Evolutionary conservation across 2,888 invertebrate species (phyloP), one percentile per base, ranked within the genome.

Genomic region (Eledone cirrhosa): DNA sequence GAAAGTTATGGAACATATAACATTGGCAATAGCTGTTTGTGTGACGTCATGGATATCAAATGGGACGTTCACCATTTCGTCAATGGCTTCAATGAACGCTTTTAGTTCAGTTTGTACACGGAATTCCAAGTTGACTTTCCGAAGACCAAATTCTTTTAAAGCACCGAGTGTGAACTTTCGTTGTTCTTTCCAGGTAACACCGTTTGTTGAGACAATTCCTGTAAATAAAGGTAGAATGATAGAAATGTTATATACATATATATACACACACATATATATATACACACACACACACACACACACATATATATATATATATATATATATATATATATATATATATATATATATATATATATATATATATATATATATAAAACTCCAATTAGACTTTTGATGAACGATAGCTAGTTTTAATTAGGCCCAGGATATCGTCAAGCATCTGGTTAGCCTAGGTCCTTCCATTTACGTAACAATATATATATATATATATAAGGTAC

Each of bases 121-220:
- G 7, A 79, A 80, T 78, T 84, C 82, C 27, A 86, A 81, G 22
- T 80, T 79, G 8, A 79, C 67, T 63, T 82, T 82, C 19, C 86
- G 84, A 77, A 85, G 82, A 19, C 84, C 84, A 59, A 86, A 81
- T 48, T 81, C 81, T 29, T 82, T 78, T 33, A 86, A 80, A 11
- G 82, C 79, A 14, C 69, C 65, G 31, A 84, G 29, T 13, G 83
- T 76, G 78, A 85, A 86, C 27, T 80, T 79, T 31, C 86, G 77
- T 27, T 86, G 86, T 76, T 84, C 84, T 72, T 82, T 82, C 86
- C 86, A 86, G 13, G 80, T 80, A 2, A 47, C 24, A 0, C 84
- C 86, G 24, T 83, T 83, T 7, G 82, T 75, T 69, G 80, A 80
- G 1, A 82, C 80, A 14, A 86, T 69, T 48, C 82, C 84, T 84